phyloP scores from a whole-genome alignment of 2,888 invertebrate species.

The Drosophila mimica region DNA sequence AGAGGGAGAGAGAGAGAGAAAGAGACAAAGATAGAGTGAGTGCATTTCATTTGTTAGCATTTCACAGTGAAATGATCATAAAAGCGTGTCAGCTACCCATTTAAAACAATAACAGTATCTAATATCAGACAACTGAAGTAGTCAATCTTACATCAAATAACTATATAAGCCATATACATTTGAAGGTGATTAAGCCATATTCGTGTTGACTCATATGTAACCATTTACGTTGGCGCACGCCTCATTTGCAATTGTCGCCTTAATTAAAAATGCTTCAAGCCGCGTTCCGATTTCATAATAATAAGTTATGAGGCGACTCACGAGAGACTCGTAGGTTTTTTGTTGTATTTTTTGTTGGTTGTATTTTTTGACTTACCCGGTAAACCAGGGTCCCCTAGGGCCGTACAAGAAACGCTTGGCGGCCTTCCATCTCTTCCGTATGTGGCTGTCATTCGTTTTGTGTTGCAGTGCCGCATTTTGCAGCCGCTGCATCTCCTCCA shows the following conservation, averaged over 20 bases:
- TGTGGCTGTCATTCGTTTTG: conserved; percentile 85
- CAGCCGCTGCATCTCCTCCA: conserved; percentile 86
- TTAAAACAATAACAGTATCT: conserved; percentile 12
- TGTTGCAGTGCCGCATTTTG: conserved; percentile 85
- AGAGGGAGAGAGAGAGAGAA: not conserved
- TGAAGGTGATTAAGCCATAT: conserved; percentile 44
- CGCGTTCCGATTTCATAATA: conserved; percentile 66
- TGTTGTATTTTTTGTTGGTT: not conserved
- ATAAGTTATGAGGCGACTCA: conserved; percentile 10
- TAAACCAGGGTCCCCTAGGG: conserved; percentile 86
- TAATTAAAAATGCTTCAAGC: conserved; percentile 69
- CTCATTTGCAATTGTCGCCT: conserved; percentile 65
- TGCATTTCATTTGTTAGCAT: conserved; percentile 69
- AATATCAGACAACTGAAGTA: conserved; percentile 5
- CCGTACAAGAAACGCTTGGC: conserved; percentile 87
- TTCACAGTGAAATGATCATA: conserved; percentile 64
- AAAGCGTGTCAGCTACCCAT: conserved; percentile 42
- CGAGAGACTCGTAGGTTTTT: not conserved
- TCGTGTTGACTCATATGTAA: conserved; percentile 36
- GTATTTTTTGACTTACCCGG: conserved; percentile 81
- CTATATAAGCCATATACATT: not conserved
- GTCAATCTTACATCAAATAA: conserved; percentile 5
- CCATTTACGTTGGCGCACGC: conserved; percentile 56
- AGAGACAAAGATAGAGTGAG: not conserved
- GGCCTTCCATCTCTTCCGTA: conserved; percentile 86